Conservation (phyloP, 2,113 vertebrate species). For the Scytalopus superciliaris region DNA sequence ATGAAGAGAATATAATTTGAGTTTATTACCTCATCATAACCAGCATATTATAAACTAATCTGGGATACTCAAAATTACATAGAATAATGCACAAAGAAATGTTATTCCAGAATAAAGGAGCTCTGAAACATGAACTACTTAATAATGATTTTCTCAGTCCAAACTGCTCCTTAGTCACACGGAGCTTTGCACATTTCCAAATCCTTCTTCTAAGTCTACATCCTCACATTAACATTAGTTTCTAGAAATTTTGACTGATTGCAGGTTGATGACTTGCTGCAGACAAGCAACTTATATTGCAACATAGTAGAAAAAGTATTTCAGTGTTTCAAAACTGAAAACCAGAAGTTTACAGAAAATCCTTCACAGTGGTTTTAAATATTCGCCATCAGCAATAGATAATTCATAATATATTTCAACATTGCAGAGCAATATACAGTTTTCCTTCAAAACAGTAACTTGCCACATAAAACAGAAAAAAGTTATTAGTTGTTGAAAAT, state of each 20-base stretch:
- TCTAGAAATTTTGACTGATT: not conserved
- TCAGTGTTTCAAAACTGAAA: not conserved
- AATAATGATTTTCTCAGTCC: not conserved
- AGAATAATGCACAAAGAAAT: not conserved
- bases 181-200: not conserved
- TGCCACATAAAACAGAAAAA: not conserved
- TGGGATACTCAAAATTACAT: not conserved
- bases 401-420: not conserved
- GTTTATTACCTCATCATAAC: not conserved
- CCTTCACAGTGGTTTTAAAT: not conserved
- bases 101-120: not conserved
- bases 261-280: not conserved
- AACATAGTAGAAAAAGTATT: not conserved
- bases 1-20: not conserved
- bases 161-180: not conserved
- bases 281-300: not conserved
- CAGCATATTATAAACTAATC: not conserved
- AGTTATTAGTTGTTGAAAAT: not conserved
- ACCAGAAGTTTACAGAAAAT: not conserved
- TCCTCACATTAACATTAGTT: not conserved
- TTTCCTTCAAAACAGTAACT: not conserved
- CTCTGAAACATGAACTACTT: not conserved
- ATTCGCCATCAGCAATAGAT: not conserved
- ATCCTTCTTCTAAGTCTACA: not conserved
- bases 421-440: not conserved